phyloP scores from a whole-genome alignment of 2,113 vertebrate genomes.

The Sorex araneus region DNA sequence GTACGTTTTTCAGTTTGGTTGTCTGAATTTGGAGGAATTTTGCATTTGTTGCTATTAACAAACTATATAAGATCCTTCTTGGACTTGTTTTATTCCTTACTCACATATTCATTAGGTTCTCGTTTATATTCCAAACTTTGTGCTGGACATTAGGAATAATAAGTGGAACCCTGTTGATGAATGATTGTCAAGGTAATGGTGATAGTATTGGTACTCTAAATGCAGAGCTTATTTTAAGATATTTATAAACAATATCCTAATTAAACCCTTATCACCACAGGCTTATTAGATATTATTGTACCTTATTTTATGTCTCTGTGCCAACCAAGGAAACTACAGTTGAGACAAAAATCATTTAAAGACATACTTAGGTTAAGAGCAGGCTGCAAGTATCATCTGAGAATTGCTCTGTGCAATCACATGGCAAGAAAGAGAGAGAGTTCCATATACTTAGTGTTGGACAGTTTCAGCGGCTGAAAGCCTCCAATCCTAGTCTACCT shows the following conservation, averaged over 20 bases:
- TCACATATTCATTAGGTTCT: conserved; percentile 38
- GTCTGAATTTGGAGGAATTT: no score
- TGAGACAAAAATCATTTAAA: conserved; percentile 15
- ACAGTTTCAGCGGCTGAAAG: not conserved
- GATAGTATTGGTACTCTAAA: not conserved
- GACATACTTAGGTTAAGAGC: not conserved
- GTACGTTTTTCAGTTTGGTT: no score
- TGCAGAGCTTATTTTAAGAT: not conserved
- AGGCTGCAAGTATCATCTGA: not conserved
- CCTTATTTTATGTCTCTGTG: not conserved
- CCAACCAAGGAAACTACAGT: not conserved
- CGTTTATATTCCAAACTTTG: not conserved
- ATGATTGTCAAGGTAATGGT: not conserved
- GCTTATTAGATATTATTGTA: not conserved
- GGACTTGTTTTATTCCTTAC: conserved; percentile 35
- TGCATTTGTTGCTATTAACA: not conserved
- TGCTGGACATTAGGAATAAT: not conserved
- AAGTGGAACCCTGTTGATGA: not conserved
- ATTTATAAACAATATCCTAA: not conserved
- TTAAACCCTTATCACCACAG: not conserved
- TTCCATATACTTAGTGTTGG: not conserved
- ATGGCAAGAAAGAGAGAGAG: not conserved
- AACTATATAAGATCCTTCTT: not conserved
- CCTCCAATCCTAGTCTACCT: not conserved
- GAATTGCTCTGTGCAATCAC: not conserved